A percentile compares a stretch with the other conserved stretches of the same genome.
Evolutionary conservation across 2,888 invertebrate species (phyloP).

Genomic region (Dasypolia templi): DNA sequence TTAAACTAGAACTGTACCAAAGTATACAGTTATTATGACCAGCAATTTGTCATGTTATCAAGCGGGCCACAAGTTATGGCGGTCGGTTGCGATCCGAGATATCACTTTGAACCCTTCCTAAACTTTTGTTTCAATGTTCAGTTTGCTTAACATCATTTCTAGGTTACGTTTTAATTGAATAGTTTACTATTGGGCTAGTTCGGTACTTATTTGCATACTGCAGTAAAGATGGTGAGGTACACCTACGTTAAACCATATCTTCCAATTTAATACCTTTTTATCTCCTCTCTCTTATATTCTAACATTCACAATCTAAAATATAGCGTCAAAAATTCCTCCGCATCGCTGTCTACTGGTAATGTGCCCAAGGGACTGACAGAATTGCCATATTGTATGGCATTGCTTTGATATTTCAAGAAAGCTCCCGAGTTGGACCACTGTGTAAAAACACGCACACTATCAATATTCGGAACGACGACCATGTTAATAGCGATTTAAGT

Average conservation of each 20-base stretch:
- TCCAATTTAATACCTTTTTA: too few species aligned
- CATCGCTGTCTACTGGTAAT: too few species aligned
- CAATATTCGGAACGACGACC: constrained; percentile 8
- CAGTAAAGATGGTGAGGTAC: not conserved
- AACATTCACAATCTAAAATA: too few species aligned
- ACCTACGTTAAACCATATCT: too few species aligned
- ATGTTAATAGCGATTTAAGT: constrained; percentile 66
- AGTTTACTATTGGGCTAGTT: constrained; percentile 21
- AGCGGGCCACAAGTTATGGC: constrained; percentile 42
- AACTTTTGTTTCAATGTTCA: constrained; percentile 60
- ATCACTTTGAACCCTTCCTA: constrained; percentile 41
- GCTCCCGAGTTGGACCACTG: constrained; percentile 14
- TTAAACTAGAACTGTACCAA: constrained; percentile 50
- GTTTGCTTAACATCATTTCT: constrained; percentile 39
- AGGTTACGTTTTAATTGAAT: constrained; percentile 26
- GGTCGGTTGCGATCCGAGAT: constrained; percentile 44
- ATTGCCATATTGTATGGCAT: too few species aligned
- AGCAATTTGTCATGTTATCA: constrained; percentile 61
- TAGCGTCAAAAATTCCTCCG: too few species aligned
- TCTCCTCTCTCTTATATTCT: too few species aligned
- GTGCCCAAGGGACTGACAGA: too few species aligned
- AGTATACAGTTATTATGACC: constrained; percentile 28
- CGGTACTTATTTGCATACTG: not conserved
- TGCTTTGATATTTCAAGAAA: not conserved
- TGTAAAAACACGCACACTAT: not conserved